Evolutionary conservation across 2,797 vertebrate species (phyloP), one percentile per base, ranked within the genome.

Genomic region (Gymnopithys bicolor): DNA sequence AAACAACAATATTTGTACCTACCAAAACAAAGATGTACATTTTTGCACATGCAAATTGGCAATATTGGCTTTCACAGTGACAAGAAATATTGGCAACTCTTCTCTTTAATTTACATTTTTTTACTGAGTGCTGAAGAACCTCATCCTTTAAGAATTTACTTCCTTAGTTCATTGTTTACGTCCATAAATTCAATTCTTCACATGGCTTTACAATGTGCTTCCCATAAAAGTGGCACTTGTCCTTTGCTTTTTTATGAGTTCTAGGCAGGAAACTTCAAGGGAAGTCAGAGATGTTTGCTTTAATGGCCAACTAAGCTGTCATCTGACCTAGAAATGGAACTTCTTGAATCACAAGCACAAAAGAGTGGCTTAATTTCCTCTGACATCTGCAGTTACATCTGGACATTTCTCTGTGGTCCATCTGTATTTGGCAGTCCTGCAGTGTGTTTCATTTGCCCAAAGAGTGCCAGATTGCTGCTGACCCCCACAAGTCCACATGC

Each of bases 341-440:
- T 90, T 76, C 69, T 81, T 78, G 66, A 93, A 83, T 87, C 55
- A 71, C 66, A 62, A 81, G 79, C 75, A 52, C 75, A 58, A 95
- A 51, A 35, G 79, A 89, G 78, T 2, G 10, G 28, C 73, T 84
- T 94, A 69, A 97, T 93, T 93, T 94, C 73, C 79, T 84, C 0
- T 76, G 91, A 81, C 89, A 95, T 91, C 89, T 91, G 85, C 76
- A 89, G 69, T 53, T 94, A 81, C 73, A 93, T 86, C 94, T 96
- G 94, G 83, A 83, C 59, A 19, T 84, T 68, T 75, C 84, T 71
- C 58, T 59, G 77, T 41, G 46, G 51, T 59, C 95, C 89, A 67
- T 84, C 82, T 86, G 87, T 45, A 78, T 75, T 46, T 94, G 87
- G 84, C 66, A 89, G 76, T 41, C 87, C 76, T 33, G 59, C 69